Percentiles rank a stretch among this genome's conserved stretches.
Evolutionary conservation across 2,797 vertebrate genomes (phyloP).

Genomic region (Karalla daura): DNA sequence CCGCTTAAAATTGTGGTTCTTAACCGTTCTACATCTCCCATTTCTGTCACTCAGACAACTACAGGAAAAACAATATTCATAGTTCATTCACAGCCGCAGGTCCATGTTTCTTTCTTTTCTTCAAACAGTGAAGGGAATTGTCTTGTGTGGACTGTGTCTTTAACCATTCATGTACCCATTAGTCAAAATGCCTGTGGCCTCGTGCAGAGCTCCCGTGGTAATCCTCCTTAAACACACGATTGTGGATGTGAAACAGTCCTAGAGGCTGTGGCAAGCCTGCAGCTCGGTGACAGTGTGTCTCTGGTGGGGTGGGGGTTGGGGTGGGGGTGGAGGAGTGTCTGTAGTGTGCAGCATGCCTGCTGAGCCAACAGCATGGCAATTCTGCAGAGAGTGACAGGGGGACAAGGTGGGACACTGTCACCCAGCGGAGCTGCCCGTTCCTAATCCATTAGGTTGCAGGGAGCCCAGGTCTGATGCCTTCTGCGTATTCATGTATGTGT

Average conservation of each 20-base stretch:
- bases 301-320: background rate
- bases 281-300: background rate
- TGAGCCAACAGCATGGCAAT: conserved; percentile 16
- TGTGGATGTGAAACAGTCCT: background rate
- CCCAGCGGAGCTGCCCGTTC: conserved; percentile 6
- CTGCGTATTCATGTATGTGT: conserved; percentile 8
- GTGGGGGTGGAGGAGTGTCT: background rate
- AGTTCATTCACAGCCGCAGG: background rate
- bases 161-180: background rate
- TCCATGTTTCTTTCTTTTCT: background rate
- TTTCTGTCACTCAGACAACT: background rate
- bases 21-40: background rate
- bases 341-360: conserved; percentile 6
- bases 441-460: conserved; percentile 32
- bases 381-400: conserved; percentile 25
- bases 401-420: conserved; percentile 49
- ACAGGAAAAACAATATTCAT: background rate
- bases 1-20: background rate
- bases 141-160: background rate
- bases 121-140: background rate
- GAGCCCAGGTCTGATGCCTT: conserved; percentile 13
- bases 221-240: background rate
- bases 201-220: no score
- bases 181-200: background rate
- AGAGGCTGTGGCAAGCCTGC: background rate